Percentiles rank a stretch among this genome's conserved stretches.
Conservation (phyloP, 2,888 invertebrate species). For the Hecatera dysodea region DNA sequence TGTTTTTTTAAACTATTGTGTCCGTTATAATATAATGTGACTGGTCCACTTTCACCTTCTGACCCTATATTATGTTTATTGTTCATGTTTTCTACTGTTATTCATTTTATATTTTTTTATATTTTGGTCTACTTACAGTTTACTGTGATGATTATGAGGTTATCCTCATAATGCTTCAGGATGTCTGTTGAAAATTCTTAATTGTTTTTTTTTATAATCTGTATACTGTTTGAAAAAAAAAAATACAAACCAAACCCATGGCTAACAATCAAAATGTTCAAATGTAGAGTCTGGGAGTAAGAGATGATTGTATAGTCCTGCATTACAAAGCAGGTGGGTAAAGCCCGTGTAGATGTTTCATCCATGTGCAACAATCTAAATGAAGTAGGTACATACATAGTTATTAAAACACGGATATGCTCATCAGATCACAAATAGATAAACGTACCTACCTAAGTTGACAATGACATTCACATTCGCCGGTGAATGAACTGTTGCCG, state of each 20-base stretch:
- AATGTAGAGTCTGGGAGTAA: not conserved
- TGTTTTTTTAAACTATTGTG: conserved; percentile 8
- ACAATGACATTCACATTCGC: conserved; percentile 81
- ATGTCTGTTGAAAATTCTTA: not conserved
- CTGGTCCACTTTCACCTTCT: conserved; percentile 5
- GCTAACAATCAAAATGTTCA: not conserved
- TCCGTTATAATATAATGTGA: conserved; percentile 11
- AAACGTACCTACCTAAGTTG: conserved; percentile 78
- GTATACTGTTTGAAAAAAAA: too few relatives aligned
- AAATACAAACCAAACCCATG: not conserved
- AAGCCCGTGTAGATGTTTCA: conserved; percentile 36
- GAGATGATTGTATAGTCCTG: not conserved
- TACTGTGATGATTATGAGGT: too few relatives aligned
- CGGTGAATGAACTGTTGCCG: conserved; percentile 87
- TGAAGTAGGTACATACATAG: too few relatives aligned
- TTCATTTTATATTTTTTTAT: not conserved
- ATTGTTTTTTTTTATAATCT: not conserved
- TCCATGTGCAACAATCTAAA: conserved; percentile 37
- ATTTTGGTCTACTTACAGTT: not conserved
- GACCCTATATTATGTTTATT: conserved; percentile 19
- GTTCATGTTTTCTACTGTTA: conserved; percentile 15
- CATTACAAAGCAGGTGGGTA: conserved; percentile 33
- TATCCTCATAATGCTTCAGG: not conserved
- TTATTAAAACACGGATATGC: conserved; percentile 67
- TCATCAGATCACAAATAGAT: conserved; percentile 75